A percentile compares a stretch with the other conserved stretches of the same genome.
These are phyloP conservation scores for Gortyna flavago DNA, from an alignment of 2,888 invertebrate species.

Conservation along the genomic window DNA sequence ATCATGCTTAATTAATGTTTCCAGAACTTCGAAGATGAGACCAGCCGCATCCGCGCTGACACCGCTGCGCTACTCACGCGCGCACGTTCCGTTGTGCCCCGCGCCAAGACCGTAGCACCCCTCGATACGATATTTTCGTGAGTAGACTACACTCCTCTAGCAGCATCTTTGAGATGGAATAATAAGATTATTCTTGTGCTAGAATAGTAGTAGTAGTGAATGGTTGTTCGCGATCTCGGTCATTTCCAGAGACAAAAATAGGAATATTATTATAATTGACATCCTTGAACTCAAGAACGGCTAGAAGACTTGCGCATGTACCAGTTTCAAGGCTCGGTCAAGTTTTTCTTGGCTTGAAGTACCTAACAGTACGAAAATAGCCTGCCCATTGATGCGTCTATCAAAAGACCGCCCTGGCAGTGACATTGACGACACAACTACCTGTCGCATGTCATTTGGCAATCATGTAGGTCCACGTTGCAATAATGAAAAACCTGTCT, in stretches of 20 bases:
- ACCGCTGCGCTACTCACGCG: conserved; percentile 93
- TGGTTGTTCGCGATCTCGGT: background rate
- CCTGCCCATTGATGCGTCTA: conserved; percentile 83
- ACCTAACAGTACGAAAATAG: conserved; percentile 79
- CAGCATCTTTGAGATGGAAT: background rate
- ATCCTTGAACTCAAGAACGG: conserved; percentile 66
- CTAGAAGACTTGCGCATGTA: conserved; percentile 63
- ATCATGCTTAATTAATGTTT: conserved; percentile 58
- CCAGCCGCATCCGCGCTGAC: conserved; percentile 94
- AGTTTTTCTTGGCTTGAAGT: conserved; percentile 83
- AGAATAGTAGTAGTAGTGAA: background rate
- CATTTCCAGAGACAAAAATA: conserved; percentile 18
- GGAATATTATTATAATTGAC: conserved; percentile 13
- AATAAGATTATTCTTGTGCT: background rate
- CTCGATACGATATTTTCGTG: conserved; percentile 90
- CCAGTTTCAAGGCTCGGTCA: conserved; percentile 76
- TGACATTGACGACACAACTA: conserved; percentile 84
- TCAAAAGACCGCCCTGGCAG: conserved; percentile 83
- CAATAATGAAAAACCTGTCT: conserved; percentile 55
- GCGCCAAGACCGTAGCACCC: conserved; percentile 91
- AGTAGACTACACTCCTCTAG: conserved; percentile 66
- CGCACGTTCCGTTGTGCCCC: conserved; percentile 93
- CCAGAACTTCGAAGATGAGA: conserved; percentile 96
- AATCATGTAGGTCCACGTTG: conserved; percentile 67
- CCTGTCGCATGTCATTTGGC: conserved; percentile 80